These are phyloP conservation scores for Eubasilissa splendida DNA, from an alignment of 2,888 invertebrate genomes.

Conservation along the genomic window DNA sequence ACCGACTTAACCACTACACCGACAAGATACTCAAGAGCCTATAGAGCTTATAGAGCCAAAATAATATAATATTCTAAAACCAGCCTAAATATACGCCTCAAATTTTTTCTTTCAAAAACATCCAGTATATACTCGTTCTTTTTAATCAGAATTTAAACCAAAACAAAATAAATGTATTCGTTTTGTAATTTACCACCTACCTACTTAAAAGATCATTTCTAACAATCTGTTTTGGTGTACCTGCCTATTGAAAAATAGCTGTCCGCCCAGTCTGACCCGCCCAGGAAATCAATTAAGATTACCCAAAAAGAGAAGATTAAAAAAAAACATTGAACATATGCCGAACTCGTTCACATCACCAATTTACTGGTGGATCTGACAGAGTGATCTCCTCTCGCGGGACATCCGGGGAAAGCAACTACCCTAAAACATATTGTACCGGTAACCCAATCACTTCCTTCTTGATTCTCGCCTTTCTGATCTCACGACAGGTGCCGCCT, in stretches of 20 bases:
- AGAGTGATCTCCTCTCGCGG: conserved; percentile 31
- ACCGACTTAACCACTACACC: too few relatives aligned
- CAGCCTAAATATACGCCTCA: too few relatives aligned
- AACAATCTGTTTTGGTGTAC: too few relatives aligned
- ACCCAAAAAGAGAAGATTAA: conserved; percentile 7
- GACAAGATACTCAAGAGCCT: too few relatives aligned
- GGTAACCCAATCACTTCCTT: conserved; percentile 41
- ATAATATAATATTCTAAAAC: too few relatives aligned
- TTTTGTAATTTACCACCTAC: too few relatives aligned
- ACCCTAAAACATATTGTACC: not conserved
- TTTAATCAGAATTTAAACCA: too few relatives aligned
- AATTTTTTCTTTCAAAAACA: too few relatives aligned
- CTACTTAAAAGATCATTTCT: too few relatives aligned
- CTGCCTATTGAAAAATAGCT: conserved; percentile 6
- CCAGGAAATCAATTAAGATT: conserved; percentile 44
- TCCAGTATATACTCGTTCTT: too few relatives aligned
- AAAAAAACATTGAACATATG: conserved; percentile 31
- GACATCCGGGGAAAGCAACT: conserved; percentile 7
- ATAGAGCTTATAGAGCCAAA: too few relatives aligned
- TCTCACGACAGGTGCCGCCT: conserved; percentile 34
- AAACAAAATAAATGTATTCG: too few relatives aligned
- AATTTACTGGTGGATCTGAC: conserved; percentile 43
- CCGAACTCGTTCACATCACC: conserved; percentile 37
- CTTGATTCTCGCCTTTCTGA: not conserved
- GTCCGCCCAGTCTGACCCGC: conserved; percentile 14